Evolutionary conservation across 2,113 vertebrate genomes (phyloP).

Genomic region (Perca flavescens): DNA sequence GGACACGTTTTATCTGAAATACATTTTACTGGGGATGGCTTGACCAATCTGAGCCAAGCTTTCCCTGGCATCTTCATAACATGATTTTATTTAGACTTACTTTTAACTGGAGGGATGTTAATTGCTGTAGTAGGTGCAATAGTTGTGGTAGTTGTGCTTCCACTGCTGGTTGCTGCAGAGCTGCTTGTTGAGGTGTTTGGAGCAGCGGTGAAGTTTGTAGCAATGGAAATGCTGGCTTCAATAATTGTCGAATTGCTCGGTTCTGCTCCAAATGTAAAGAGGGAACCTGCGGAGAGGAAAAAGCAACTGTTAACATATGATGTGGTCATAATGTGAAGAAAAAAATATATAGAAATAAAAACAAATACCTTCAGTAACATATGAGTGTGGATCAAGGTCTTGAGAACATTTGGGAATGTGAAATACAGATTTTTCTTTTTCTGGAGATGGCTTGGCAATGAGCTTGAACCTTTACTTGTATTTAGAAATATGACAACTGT

Average conservation of each 20-base stretch:
- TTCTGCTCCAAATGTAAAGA: constrained; percentile 80
- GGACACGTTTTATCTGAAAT: background rate
- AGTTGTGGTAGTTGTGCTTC: constrained; percentile 22
- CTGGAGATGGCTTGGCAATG: background rate
- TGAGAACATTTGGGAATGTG: background rate
- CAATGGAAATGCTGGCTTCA: constrained; percentile 38
- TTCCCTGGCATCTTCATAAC: background rate
- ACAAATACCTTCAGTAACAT: background rate
- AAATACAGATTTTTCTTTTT: background rate
- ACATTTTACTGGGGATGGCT: background rate
- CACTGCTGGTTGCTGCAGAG: constrained; percentile 16
- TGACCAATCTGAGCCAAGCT: background rate
- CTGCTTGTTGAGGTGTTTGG: constrained; percentile 39
- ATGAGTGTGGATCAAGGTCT: constrained; percentile 3
- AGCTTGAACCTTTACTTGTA: background rate
- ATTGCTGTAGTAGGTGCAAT: constrained; percentile 39
- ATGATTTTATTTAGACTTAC: constrained; percentile 62
- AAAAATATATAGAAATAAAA: background rate
- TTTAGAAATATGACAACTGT: no score
- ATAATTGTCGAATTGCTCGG: constrained; percentile 68
- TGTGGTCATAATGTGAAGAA: background rate
- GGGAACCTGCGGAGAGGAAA: constrained; percentile 69
- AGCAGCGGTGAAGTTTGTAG: constrained; percentile 41
- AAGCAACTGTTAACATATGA: background rate
- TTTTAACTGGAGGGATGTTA: constrained; percentile 69